Base-by-base conservation (phyloP, 2,888 invertebrate genomes). In the Spisula subtruncata region DNA sequence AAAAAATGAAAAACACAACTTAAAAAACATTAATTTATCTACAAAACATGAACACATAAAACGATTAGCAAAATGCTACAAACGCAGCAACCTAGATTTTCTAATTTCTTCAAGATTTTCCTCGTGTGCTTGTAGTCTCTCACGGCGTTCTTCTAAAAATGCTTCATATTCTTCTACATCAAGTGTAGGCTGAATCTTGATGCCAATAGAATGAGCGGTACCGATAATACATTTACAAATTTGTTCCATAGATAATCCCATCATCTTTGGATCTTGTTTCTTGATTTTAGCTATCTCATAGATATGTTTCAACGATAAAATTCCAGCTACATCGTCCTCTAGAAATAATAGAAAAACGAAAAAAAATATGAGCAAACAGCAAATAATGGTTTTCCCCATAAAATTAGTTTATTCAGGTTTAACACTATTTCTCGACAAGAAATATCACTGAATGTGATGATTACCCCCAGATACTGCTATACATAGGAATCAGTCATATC, bases 201-300 rank as follows among this genome's bases (percentile, higher is more conserved):
- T 98, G 0, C 99, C 99, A 97, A 98, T 98, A 0, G 98, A 98
- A 93, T 98, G 97, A 12, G 99, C 98, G 84, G 98, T 97, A 0
- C 98, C 98, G 93, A 99, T 97, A 16, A 99, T 96, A 97, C 98
- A 98, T 92, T 97, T 97, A 96, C 99, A 99, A 95, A 99, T 97
- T 25, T 93, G 87, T 86, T 96, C 89, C 84, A 97, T 80, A 8
- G 95, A 89, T 25, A 93, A 86, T 51, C 93, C 93, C 81, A 95
- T 93, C 91, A 95, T 94, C 25, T 92, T 97, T 5, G 98, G 98
- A 97, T 99, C 99, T 96, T 98, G 97, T n/a, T 98, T 97, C 97
- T 99, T 99, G n/a, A 99, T 98, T 97, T 98, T 97, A 0, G 99
- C 99, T 96, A 99, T 99, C 97, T 99, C 99, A 97, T 99, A 99